A percentile compares a stretch with the other conserved stretches of the same genome.
phyloP scores from a whole-genome alignment of 2,888 invertebrate species.

The Keiferia lycopersicella region DNA sequence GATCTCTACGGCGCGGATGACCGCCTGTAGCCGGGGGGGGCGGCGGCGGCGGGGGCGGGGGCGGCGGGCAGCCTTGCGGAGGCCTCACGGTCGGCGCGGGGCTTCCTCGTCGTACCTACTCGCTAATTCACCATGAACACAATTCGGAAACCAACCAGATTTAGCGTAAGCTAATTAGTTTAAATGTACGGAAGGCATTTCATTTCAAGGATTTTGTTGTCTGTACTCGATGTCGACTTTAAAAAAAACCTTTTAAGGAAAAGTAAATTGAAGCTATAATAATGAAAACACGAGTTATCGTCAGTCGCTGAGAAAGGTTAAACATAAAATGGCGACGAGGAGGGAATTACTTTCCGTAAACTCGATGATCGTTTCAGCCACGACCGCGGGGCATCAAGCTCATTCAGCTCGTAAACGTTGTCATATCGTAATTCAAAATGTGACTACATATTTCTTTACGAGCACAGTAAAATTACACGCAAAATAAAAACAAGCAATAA shows the following conservation, averaged over 20 bases:
- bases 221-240: background rate
- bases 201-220: background rate
- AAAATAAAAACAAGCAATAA: background rate
- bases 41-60: no score
- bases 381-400: background rate
- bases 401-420: background rate
- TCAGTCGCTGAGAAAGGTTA: no score
- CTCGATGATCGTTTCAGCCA: background rate
- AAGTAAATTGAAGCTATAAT: background rate
- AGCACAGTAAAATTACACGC: background rate
- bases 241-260: background rate
- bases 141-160: slow-evolving; percentile 32
- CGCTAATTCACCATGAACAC: slow-evolving; percentile 33
- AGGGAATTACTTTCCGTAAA: background rate
- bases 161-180: slow-evolving; percentile 1
- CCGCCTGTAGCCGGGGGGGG: background rate
- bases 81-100: background rate
- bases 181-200: background rate
- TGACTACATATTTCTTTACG: background rate
- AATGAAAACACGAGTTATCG: no score
- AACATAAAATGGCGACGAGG: no score
- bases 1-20: background rate
- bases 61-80: background rate
- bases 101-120: slow-evolving; percentile 18
- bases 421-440: background rate